Conservation (phyloP, 2,888 invertebrate species). For the Diarsia brunnea region DNA sequence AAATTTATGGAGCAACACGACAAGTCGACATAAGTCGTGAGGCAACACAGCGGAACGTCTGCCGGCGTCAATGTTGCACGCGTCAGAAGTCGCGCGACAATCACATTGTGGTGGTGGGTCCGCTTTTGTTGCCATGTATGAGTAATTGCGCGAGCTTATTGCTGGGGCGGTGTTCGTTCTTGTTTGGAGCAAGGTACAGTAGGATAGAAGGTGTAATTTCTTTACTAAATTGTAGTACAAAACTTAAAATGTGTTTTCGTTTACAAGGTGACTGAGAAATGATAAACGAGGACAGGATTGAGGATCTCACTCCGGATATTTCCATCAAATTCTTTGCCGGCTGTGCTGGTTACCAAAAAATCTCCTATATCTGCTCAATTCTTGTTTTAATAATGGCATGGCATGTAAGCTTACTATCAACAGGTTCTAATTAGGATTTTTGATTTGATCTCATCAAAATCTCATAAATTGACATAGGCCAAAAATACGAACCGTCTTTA, state of each 20-base stretch:
- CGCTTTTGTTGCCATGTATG: slow-evolving; percentile 62
- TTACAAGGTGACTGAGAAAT: background rate
- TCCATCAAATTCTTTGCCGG: background rate
- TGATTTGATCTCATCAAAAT: background rate
- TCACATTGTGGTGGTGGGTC: slow-evolving; percentile 57
- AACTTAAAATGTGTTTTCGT: background rate
- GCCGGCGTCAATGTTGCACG: slow-evolving; percentile 57
- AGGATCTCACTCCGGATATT: too few species aligned
- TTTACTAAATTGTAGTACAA: background rate
- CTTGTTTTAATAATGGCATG: background rate
- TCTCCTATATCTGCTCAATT: too few species aligned
- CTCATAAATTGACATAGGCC: background rate
- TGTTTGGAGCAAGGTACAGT: slow-evolving; percentile 26
- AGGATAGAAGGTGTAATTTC: background rate
- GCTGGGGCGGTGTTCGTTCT: slow-evolving; percentile 27
- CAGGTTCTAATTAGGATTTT: background rate
- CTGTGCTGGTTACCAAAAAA: too few species aligned
- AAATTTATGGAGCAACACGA: slow-evolving; percentile 44
- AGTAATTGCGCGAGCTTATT: slow-evolving; percentile 60
- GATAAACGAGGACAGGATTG: too few species aligned
- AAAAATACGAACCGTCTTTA: slow-evolving; percentile 12
- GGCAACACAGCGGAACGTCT: slow-evolving; percentile 55
- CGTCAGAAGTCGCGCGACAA: slow-evolving; percentile 62
- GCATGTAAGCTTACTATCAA: background rate
- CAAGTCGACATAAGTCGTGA: slow-evolving; percentile 27